Evolutionary conservation across 1,140 invertebrate species (phyloP), one percentile per base, ranked within the genome.

Genomic region (Gerris buenoi): DNA sequence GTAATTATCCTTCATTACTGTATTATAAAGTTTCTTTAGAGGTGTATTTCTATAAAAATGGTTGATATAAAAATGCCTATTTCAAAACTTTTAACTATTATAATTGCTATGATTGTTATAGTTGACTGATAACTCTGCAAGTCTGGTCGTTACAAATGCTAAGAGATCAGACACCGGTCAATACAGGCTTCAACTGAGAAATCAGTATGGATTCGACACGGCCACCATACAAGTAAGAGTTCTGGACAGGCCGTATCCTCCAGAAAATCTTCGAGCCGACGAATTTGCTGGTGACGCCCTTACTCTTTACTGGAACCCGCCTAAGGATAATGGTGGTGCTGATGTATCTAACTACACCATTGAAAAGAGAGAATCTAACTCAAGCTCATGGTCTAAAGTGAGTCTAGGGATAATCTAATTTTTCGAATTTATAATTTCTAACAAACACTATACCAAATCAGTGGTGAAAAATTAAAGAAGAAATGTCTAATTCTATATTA

Each of bases 321-420:
- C 97, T 0, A 92, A 90, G 73, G 92, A 95, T 76, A 95, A 97
- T 76, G 95, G 95, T 23, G 96, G 97, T 23, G 89, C 91, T 29
- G 89, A 92, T 27, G 85, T 99, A 65, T 95, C 92, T 2, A 98
- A 98, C 75, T 99, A 99, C 75, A 88, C 97, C 59, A 85, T 99
- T 64, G 97, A 99, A 78, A 97, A 92, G 79, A 88, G 87, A 70
- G 95, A 97, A 80, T 82, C 86, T 2, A 84, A 84, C 69, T 83
- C 88, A 14, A 81, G 83, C 2, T 88, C 87, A 26, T 97, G 95
- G 94, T 84, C 86, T 1, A 94, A 94, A 77, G 84, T 88, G 70
- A 59, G 63, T 69, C n/a, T n/a, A n/a, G n/a, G n/a, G n/a, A n/a
- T n/a, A n/a, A n/a, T n/a, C 5, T 25, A 1, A 26, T 59, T 57